A percentile compares a stretch with the other conserved stretches of the same genome.
These are phyloP conservation scores for Euproctis similis DNA, from an alignment of 2,888 invertebrate species.

Conservation along the genomic window DNA sequence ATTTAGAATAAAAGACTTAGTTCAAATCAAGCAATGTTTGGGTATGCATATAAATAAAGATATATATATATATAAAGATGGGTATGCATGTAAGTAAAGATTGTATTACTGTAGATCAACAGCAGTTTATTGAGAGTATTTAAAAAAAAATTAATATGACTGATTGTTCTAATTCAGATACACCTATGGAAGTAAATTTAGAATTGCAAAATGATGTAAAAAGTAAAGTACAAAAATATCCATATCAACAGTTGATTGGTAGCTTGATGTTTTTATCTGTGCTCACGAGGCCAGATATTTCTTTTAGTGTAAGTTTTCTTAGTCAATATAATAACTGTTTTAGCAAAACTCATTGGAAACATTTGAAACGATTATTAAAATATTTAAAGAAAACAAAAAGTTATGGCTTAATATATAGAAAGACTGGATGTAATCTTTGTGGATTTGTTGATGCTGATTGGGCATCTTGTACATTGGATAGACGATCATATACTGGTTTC, in stretches of 20 bases:
- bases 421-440: no score
- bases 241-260: background rate
- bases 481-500: no score
- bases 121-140: slow-evolving; percentile 4
- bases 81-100: slow-evolving; percentile 3
- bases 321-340: no score
- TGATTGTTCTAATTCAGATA: slow-evolving; percentile 6
- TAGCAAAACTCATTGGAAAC: slow-evolving; percentile 1
- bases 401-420: no score
- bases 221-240: background rate
- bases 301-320: slow-evolving; percentile 3
- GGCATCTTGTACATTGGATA: no score
- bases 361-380: slow-evolving; percentile 3
- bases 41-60: slow-evolving; percentile 6
- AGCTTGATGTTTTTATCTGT: slow-evolving; percentile 4
- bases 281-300: slow-evolving; percentile 1
- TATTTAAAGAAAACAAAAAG: no score
- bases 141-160: slow-evolving; percentile 5
- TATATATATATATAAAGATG: no score
- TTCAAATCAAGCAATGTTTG: slow-evolving; percentile 5
- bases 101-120: slow-evolving; percentile 3
- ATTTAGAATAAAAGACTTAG: slow-evolving; percentile 8
- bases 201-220: slow-evolving; percentile 3
- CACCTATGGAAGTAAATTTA: slow-evolving; percentile 8
- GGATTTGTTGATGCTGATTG: no score